phyloP scores from a whole-genome alignment of 2,797 vertebrate genomes.

The Naso thynnoides region DNA sequence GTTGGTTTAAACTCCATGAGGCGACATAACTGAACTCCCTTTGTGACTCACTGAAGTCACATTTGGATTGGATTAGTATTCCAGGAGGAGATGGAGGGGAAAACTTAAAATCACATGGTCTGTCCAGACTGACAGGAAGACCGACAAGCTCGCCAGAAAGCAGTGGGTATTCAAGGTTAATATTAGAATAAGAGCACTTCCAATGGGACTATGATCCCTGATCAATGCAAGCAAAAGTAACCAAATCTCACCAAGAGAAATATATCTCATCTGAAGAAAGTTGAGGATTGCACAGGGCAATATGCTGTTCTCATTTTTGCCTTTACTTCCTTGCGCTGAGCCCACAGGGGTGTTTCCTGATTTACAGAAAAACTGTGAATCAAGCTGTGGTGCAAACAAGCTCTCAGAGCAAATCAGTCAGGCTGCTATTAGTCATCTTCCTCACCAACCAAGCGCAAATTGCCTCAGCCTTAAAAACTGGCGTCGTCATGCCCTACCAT shows the following conservation, averaged over 20 bases:
- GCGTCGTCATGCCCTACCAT: slow-evolving; percentile 10
- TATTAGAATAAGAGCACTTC: background rate
- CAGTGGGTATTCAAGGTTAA: background rate
- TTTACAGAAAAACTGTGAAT: slow-evolving; percentile 33
- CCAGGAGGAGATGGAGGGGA: background rate
- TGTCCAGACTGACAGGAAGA: background rate
- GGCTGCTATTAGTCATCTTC: slow-evolving; percentile 33
- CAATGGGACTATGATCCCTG: slow-evolving; percentile 6
- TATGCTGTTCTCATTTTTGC: background rate
- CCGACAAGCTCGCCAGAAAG: background rate
- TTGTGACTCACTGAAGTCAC: background rate
- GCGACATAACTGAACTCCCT: background rate
- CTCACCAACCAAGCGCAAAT: slow-evolving; percentile 29
- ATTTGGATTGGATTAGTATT: background rate
- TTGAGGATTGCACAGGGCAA: background rate
- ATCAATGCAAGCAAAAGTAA: background rate
- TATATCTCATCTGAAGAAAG: background rate
- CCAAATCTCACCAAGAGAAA: background rate
- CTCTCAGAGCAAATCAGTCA: slow-evolving; percentile 35
- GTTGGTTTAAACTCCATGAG: background rate
- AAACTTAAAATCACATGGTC: background rate
- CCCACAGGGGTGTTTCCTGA: slow-evolving; percentile 29
- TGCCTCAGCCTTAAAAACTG: slow-evolving; percentile 27
- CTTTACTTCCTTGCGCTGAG: slow-evolving; percentile 10
- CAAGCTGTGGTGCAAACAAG: slow-evolving; percentile 52